Base-by-base conservation (phyloP, 2,888 invertebrate genomes). In the Halictus quadricinctus region DNA sequence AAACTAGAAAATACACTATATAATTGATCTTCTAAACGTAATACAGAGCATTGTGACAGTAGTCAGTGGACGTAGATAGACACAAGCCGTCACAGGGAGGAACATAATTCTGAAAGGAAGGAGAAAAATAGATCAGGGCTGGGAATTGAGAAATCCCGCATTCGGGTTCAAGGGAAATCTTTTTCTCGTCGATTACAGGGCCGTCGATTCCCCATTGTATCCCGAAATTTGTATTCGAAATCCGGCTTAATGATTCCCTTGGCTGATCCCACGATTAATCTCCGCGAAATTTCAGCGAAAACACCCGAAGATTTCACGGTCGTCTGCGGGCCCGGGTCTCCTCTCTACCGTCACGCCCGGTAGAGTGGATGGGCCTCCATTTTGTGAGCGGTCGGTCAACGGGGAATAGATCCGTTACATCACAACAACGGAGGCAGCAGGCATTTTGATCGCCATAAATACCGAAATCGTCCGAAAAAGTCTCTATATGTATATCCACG, bases 391-490 rank as follows among this genome's bases (percentile, higher is more conserved):
- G 41, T 10, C 72, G 73, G 29, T 72, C 74, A 73, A 81, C 77
- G 72, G 46, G 58, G 72, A 69, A 87, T 72, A 79, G 81, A 72
- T 74, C 79, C 83, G 85, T 88, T 83, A 82, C 79, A n/a, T 80
- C 79, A 81, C 64, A 74, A 81, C 64, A 74, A 80, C 77, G 60
- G 76, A 66, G 80, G 81, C 70, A 75, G 81, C 70, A 72, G 69
- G 74, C 70, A 43, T 64, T 72, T 72, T 75, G 80, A 88, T 84
- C 87, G 81, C 78, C 80, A 87, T 90, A 87, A 89, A 90, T 87
- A 89, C 87, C 88, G 77, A 81, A 74, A 78, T 77, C 78, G 75
- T 21, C 72, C 81, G 76, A 79, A 85, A 81, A 87, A 79, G 82
- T 80, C 76, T 88, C 80, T 82, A 83, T 85, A 50, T 50, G 50